Base-by-base conservation (phyloP, 2,113 vertebrate species). In the Psittacula cyanocephala region DNA sequence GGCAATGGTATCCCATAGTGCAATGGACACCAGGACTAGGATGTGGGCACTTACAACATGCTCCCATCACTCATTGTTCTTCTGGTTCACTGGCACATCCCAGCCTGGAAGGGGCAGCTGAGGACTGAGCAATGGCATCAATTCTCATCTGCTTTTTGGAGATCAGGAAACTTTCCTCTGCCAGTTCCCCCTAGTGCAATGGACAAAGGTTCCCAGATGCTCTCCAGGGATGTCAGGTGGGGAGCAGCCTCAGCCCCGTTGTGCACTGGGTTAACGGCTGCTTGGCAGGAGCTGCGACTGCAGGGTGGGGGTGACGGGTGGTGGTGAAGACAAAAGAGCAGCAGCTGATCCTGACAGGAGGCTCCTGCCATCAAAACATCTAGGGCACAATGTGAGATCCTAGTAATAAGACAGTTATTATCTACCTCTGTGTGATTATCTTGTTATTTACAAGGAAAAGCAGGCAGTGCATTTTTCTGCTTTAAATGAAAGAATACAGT, bases 1-100 rank as follows among this genome's bases (percentile, higher is more conserved):
- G 15, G 33, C 2, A 0, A 4, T 17, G 13, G 24, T 53, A 63
- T 28, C 52, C 37, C 10, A 13, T 1, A 55, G 17, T 2, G 2
- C 68, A 70, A 8, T 5, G 33, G 28, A 44, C 59, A 88, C 7
- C 13, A 53, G 14, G 39, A 20, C 52, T 53, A 60, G 19, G 3
- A 64, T 9, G 10, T 39, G 25, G 7, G 19, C 5, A 33, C 14
- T 71, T 91, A 25, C 19, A 91, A 27, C 22, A 43, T 3, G 3
- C 9, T 89, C 18, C 33, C 39, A 60, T 57, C 11, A n/a, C 28
- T 10, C 1, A 0, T 8, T 22, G 8, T 43, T 23, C 16, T 68
- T 14, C 10, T 25, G 1, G 12, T 41, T 67, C 52, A 47, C 29
- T 1, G 0, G 8, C 1, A 4, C 19, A 68, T 33, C 39, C 24